Percentiles rank a stretch among this genome's conserved stretches.
Conservation (phyloP, 2,888 invertebrate genomes). For the Lottia gigantea region DNA sequence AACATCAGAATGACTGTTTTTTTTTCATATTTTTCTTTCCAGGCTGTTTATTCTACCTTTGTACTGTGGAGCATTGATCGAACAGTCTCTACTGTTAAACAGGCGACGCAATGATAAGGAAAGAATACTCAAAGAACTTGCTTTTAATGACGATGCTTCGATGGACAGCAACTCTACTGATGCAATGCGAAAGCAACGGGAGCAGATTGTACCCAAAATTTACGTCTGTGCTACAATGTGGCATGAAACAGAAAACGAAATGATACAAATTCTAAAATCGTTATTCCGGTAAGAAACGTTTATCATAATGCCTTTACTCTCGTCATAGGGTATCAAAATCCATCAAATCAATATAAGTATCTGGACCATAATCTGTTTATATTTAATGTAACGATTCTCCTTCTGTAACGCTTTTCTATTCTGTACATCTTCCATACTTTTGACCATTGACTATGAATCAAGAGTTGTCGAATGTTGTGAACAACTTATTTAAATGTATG, state of each 20-base stretch:
- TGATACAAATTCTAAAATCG: constrained; percentile 61
- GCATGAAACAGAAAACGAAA: constrained; percentile 63
- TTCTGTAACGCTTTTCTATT: too few relatives aligned
- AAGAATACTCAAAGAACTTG: constrained; percentile 39
- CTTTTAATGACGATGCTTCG: constrained; percentile 39
- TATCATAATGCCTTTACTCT: too few relatives aligned
- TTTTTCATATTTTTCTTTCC: constrained; percentile 13
- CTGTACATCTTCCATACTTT: too few relatives aligned
- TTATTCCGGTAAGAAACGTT: constrained; percentile 49
- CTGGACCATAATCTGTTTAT: too few relatives aligned
- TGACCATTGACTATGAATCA: too few relatives aligned
- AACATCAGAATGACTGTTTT: too few relatives aligned
- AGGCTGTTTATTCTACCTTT: constrained; percentile 88
- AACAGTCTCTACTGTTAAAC: constrained; percentile 94
- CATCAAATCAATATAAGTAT: too few relatives aligned
- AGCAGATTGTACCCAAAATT: constrained; percentile 50
- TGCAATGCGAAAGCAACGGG: constrained; percentile 38
- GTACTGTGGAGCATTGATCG: constrained; percentile 90
- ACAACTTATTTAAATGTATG: too few relatives aligned
- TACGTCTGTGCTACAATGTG: constrained; percentile 66
- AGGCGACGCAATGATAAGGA: constrained; percentile 86
- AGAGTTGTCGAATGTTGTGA: too few relatives aligned
- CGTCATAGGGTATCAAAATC: too few relatives aligned
- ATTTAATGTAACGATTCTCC: too few relatives aligned
- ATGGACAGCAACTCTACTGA: constrained; percentile 42